Conservation (phyloP, 2,888 invertebrate species). For the Stramonita haemastoma region DNA sequence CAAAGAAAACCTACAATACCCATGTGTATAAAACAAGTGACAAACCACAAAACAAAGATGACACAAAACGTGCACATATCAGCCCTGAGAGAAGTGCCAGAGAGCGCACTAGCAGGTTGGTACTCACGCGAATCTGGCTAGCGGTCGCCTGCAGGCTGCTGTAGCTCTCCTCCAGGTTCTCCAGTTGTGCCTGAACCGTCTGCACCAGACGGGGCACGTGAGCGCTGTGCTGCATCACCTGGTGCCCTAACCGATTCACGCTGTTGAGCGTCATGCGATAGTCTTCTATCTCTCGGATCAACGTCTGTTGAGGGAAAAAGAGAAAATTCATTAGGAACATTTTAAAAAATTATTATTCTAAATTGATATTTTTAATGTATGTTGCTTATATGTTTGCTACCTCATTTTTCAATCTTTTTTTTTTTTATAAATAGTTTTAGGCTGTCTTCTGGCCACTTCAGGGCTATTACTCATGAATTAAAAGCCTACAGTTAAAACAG, state of each 20-base stretch:
- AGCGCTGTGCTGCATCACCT: constrained; percentile 88
- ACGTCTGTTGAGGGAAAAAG: constrained; percentile 60
- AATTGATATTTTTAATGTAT: no score
- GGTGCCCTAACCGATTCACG: constrained; percentile 88
- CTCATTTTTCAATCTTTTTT: no score
- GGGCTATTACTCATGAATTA: no score
- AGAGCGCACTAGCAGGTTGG: not conserved
- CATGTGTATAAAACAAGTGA: no score
- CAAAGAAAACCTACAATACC: no score
- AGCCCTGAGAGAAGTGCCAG: not conserved
- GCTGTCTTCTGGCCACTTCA: no score
- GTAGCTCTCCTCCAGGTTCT: constrained; percentile 95
- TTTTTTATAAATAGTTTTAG: no score
- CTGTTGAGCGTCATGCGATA: constrained; percentile 90
- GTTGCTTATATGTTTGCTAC: no score
- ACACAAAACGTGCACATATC: not conserved
- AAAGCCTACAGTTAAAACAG: no score
- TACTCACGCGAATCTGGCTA: constrained; percentile 86
- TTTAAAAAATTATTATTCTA: no score
- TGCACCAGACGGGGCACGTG: constrained; percentile 84
- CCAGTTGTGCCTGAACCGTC: constrained; percentile 89
- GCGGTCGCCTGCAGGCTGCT: constrained; percentile 92
- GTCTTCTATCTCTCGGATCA: constrained; percentile 84
- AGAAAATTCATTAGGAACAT: constrained; percentile 8
- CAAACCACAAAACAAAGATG: no score